Percentiles rank a stretch among this genome's conserved stretches.
Conservation (phyloP, 2,888 invertebrate species). For the Hymenopus coronatus region DNA sequence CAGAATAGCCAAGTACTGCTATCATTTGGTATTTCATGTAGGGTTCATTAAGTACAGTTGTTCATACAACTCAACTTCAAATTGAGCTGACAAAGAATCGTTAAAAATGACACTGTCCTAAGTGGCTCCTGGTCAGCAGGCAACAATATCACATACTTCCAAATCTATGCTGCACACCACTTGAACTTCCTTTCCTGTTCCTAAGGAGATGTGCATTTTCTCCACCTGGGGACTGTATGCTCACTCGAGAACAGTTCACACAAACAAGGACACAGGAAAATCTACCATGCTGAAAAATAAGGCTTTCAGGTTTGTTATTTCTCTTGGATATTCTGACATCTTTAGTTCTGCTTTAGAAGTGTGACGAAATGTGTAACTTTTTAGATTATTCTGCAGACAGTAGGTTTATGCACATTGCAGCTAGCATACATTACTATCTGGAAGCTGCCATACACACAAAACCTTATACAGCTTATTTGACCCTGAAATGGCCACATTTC, state of each 20-base stretch:
- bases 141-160: neutral
- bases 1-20: too few relatives aligned
- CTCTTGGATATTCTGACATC: neutral
- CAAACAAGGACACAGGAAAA: neutral
- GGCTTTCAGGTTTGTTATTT: too few relatives aligned
- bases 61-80: too few relatives aligned
- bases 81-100: too few relatives aligned
- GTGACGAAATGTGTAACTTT: neutral
- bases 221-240: neutral
- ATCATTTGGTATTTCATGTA: too few relatives aligned
- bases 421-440: neutral
- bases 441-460: neutral
- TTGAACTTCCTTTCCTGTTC: neutral
- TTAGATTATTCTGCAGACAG: neutral
- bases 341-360: neutral
- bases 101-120: too few relatives aligned
- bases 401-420: neutral
- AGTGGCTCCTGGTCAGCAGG: neutral
- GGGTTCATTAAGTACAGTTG: too few relatives aligned
- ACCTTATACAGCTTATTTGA: neutral
- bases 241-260: too few relatives aligned
- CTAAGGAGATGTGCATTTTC: neutral
- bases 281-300: neutral
- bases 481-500: neutral
- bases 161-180: neutral